Evolutionary conservation across 2,888 invertebrate species (phyloP).

Genomic region (Calameuta filiformis): DNA sequence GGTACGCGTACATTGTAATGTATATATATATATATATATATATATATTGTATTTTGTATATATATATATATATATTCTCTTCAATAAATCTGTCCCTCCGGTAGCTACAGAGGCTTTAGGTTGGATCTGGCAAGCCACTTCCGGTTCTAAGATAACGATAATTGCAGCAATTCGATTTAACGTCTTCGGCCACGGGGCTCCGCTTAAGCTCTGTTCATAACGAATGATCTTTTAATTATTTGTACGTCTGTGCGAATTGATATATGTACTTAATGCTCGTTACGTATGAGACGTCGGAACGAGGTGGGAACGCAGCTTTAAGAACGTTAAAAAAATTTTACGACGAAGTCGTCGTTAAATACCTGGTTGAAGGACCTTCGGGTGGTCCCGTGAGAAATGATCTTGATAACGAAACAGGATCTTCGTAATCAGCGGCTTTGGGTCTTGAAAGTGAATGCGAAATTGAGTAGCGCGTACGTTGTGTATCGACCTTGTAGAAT

Average conservation of each 20-base stretch:
- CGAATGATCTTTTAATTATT: neutral
- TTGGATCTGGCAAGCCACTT: neutral
- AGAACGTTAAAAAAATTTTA: neutral
- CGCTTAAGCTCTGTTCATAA: neutral
- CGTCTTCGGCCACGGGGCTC: neutral
- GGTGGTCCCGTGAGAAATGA: neutral
- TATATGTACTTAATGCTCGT: neutral
- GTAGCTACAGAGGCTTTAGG: neutral
- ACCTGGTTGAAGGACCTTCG: neutral
- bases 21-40: slow-evolving; percentile 4
- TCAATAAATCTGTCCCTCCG: neutral
- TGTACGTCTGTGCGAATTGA: too few species aligned
- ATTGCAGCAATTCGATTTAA: neutral
- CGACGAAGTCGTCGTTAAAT: neutral
- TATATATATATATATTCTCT: slow-evolving; percentile 4
- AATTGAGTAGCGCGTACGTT: neutral
- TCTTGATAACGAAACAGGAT: neutral
- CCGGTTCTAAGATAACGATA: neutral
- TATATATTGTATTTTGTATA: neutral
- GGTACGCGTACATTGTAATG: slow-evolving; percentile 12
- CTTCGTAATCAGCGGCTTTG: neutral
- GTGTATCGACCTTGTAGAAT: neutral
- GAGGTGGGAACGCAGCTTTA: neutral
- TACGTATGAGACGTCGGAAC: neutral
- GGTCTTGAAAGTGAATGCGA: neutral